A percentile compares a stretch with the other conserved stretches of the same genome.
These are phyloP conservation scores for Marasmarcha lunaedactyla DNA, from an alignment of 2,888 invertebrate species.

Conservation along the genomic window DNA sequence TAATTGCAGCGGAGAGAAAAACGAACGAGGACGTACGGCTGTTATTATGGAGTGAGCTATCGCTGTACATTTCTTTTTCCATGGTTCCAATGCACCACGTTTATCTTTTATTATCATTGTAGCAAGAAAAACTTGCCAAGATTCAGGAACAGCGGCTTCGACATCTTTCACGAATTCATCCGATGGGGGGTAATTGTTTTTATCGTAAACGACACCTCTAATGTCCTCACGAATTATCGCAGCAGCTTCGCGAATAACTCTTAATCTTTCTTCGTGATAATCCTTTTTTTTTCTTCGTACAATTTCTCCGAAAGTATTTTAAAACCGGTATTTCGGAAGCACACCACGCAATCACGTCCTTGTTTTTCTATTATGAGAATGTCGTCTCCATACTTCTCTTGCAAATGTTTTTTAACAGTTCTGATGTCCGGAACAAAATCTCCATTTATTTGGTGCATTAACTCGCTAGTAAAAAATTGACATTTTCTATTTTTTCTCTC, in stretches of 20 bases:
- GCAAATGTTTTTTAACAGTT: background rate
- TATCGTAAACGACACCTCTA: conserved; percentile 20
- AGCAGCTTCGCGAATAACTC: too few relatives aligned
- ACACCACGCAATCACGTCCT: background rate
- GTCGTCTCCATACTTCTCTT: background rate
- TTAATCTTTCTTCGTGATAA: conserved; percentile 22
- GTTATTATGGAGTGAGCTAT: conserved; percentile 17
- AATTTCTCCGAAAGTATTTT: background rate
- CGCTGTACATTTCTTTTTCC: conserved; percentile 13
- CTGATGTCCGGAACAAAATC: background rate
- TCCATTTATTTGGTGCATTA: background rate
- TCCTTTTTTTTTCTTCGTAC: conserved; percentile 6
- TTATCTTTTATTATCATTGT: conserved; percentile 14
- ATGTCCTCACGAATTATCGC: conserved; percentile 25
- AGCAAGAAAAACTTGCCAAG: conserved; percentile 19
- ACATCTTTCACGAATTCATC: conserved; percentile 18
- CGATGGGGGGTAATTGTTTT: conserved; percentile 18
- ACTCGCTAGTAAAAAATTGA: background rate
- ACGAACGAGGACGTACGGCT: conserved; percentile 23
- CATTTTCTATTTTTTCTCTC: too few relatives aligned
- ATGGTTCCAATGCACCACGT: conserved; percentile 11
- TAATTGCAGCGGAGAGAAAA: conserved; percentile 23
- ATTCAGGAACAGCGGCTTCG: conserved; percentile 19
- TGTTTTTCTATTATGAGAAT: background rate
- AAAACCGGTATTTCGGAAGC: too few relatives aligned